These are phyloP conservation scores for Eupithecia subfuscata DNA, from an alignment of 2,888 invertebrate genomes.

Conservation along the genomic window DNA sequence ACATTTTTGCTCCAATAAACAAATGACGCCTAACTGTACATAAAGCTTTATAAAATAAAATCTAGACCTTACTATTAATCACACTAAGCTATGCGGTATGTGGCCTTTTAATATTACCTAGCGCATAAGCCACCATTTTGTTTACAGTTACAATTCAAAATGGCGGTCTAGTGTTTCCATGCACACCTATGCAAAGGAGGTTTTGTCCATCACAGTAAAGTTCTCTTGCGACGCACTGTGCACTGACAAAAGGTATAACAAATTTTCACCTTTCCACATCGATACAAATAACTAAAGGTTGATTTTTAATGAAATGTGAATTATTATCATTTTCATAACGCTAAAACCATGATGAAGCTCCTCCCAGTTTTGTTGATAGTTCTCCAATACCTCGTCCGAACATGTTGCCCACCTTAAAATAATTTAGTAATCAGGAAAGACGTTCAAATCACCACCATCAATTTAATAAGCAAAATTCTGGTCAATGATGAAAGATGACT, in stretches of 20 bases:
- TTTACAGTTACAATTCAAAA: conserved; percentile 55
- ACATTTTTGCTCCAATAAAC: conserved; percentile 71
- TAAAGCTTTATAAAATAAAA: conserved; percentile 82
- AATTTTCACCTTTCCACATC: conserved; percentile 62
- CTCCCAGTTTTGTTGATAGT: conserved; percentile 94
- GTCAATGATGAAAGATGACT: conserved; percentile 16
- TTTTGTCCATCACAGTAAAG: conserved; percentile 72
- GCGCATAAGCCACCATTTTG: conserved; percentile 65
- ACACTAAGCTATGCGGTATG: conserved; percentile 77
- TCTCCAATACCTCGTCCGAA: conserved; percentile 96
- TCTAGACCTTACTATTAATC: conserved; percentile 74
- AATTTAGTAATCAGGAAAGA: conserved; percentile 13
- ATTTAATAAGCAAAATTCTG: not conserved
- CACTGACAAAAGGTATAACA: conserved; percentile 59
- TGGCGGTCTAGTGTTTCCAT: conserved; percentile 60
- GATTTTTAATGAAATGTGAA: conserved; percentile 46
- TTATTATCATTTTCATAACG: conserved; percentile 53
- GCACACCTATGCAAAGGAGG: conserved; percentile 54
- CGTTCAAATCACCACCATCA: not conserved
- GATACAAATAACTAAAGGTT: conserved; percentile 61
- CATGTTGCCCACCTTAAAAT: conserved; percentile 91
- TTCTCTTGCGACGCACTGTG: too few species aligned
- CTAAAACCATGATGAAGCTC: conserved; percentile 94
- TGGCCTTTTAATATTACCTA: conserved; percentile 67
- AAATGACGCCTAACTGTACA: conserved; percentile 80